phyloP scores from a whole-genome alignment of 1,140 invertebrate genomes.

The Fragariocoptes setiger region DNA sequence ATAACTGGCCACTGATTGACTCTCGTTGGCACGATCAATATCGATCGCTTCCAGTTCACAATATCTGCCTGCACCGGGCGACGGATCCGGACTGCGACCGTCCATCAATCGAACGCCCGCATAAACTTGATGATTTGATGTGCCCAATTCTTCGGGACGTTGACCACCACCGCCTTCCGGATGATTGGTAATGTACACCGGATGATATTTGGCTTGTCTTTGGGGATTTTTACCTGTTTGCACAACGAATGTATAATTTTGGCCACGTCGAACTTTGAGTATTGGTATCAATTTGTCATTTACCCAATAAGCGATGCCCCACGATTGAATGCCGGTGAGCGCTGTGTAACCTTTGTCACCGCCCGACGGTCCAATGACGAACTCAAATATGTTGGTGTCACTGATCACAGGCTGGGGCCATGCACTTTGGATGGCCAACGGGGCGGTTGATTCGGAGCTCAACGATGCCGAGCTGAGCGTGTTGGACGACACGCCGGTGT shows the following conservation, averaged over 20 bases:
- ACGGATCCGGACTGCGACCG: slow-evolving; percentile 3
- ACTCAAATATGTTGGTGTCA: slow-evolving; percentile 10
- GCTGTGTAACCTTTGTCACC: slow-evolving; percentile 12
- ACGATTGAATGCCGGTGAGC: slow-evolving; percentile 35
- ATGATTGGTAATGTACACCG: slow-evolving; percentile 82
- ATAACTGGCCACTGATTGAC: slow-evolving; percentile 48
- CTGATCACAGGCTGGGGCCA: slow-evolving; percentile 8
- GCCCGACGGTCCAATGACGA: slow-evolving; percentile 13
- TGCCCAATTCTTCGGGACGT: slow-evolving; percentile 41
- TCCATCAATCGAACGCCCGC: slow-evolving; percentile 2
- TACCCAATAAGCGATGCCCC: slow-evolving; percentile 80
- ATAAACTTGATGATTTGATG: slow-evolving; percentile 6
- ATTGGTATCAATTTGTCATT: slow-evolving; percentile 73
- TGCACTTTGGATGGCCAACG: background rate
- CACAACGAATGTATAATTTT: slow-evolving; percentile 58
- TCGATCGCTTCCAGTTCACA: slow-evolving; percentile 42
- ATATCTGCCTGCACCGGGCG: slow-evolving; percentile 24
- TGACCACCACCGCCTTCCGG: slow-evolving; percentile 56
- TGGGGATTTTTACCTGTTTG: slow-evolving; percentile 52
- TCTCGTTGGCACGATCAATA: slow-evolving; percentile 38
- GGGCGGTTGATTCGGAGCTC: background rate
- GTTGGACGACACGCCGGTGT: slow-evolving; percentile 2
- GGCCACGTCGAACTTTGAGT: slow-evolving; percentile 56
- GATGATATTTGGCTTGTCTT: slow-evolving; percentile 52
- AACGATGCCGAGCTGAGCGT: background rate